Base-by-base conservation (phyloP, 2,888 invertebrate genomes). In the Sthenelais limicola region DNA sequence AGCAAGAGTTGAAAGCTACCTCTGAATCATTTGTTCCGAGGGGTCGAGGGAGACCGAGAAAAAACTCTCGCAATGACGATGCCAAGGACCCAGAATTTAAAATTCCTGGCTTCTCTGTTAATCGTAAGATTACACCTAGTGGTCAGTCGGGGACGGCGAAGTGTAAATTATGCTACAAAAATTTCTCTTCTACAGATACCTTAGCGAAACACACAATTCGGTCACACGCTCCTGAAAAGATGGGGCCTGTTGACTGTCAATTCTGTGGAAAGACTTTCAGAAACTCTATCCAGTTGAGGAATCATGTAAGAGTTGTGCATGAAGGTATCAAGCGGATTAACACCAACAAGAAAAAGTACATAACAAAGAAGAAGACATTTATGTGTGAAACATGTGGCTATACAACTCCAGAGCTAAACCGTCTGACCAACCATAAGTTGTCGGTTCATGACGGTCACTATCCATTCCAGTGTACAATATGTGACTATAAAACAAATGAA, bases 381-480 rank as follows among this genome's bases (percentile, higher is more conserved):
- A 43, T 73, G 48, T 74, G 74, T 48, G 73, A 73, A 24, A 7
- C n/a, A 38, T 74, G 74, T 49, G 73, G 66, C 4, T 74, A 73
- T 38, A 70, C 71, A 0, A 74, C 74, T 9, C 74, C 74, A 15
- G 56, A 54, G n/a, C n/a, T 35, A n/a, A 35, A 30, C 48, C 69
- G 74, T 5, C 52, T 74, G 49, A 38, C 38, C 12, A 74, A 74
- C 58, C 74, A 74, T 28, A 47, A 67, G 15, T 24, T 70, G 70
- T 73, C 74, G 18, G 74, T 70, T 7, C 74, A 74, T 49, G 67
- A 73, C 35, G 74, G 74, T 4, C 18, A 73, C 3, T 35, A 62
- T 30, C 74, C 74, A 18, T 74, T 56, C 48, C 9, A 33, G 26
- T 74, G 74, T 51, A 52, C 51, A 15, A 21, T 35, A 15, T 73